Base-by-base conservation (phyloP, 2,888 invertebrate genomes). In the Mellilla xanthometata region DNA sequence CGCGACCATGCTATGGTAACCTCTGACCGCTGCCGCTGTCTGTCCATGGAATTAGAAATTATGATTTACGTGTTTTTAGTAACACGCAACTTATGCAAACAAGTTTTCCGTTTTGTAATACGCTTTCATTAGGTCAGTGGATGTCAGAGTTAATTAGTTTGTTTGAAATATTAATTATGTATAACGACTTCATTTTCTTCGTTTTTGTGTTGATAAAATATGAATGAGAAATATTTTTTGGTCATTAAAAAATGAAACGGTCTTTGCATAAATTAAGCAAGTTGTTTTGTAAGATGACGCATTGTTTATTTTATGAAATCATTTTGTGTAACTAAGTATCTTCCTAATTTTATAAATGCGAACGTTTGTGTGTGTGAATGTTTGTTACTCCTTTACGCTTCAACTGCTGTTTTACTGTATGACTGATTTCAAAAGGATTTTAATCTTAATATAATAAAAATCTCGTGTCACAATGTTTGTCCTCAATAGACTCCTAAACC, bases 31-130 rank as follows among this genome's bases (percentile, higher is more conserved):
- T 42, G 28, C 34, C 6, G n/a, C 12, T 28, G 2, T 9, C 2
- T 5, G 15, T 5, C 15, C 6, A 19, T 6, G 6, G 9, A 27
- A 34, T 39, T 40, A 34, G 32, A 41, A 49, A 52, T 45, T 40
- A 46, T 52, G 41, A 55, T 49, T 55, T 41, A 44, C 47, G 10
- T 52, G 47, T 48, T 51, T 49, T 39, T 13, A 12, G 11, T 11
- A 30, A 15, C n/a, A n/a, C 13, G 24, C 23, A 31, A 31, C 9
- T 31, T 27, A 30, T 39, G 45, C 39, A 46, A 46, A 46, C 39
- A 46, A 46, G 39, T 31, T 35, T 6, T 13, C 22, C 27, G 33
- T 45, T 45, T 34, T 27, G 46, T 35, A 46, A 46, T 46, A n/a
- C 24, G 28, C 12, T 44, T 32, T 28, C 23, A 29, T 30, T 26